Conservation (phyloP, 1,140 invertebrate species). For the Coptotermes formosanus region DNA sequence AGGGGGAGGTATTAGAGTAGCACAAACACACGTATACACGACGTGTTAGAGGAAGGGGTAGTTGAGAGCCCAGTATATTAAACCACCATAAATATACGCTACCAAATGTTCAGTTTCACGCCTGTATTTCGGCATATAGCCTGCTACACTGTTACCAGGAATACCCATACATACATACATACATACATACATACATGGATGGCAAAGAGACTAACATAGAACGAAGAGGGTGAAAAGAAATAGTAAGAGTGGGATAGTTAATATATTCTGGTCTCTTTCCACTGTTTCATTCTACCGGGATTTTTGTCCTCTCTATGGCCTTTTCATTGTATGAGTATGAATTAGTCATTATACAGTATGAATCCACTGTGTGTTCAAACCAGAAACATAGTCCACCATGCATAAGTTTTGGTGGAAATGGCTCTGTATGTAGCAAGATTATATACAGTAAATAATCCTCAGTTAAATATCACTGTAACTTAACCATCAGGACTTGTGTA, state of each 20-base stretch:
- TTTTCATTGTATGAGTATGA: not conserved
- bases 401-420: not conserved
- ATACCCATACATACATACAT: not conserved
- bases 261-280: not conserved
- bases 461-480: not conserved
- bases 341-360: constrained; percentile 6
- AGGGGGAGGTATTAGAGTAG: not conserved
- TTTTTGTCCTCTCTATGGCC: not conserved
- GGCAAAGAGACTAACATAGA: not conserved
- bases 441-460: not conserved
- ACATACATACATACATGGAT: not conserved
- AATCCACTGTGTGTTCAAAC: not conserved
- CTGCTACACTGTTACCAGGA: not conserved
- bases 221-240: not conserved
- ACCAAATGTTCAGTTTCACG: constrained; percentile 10
- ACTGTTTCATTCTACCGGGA: constrained; percentile 14
- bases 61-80: constrained; percentile 11
- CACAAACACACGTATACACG: not conserved
- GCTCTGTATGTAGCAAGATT: not conserved
- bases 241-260: not conserved
- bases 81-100: constrained; percentile 18
- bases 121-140: not conserved
- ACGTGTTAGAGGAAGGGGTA: not conserved
- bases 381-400: not conserved
- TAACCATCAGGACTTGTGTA: not conserved